phyloP scores from a whole-genome alignment of 2,113 vertebrate species.

The Pogona vitticeps region DNA sequence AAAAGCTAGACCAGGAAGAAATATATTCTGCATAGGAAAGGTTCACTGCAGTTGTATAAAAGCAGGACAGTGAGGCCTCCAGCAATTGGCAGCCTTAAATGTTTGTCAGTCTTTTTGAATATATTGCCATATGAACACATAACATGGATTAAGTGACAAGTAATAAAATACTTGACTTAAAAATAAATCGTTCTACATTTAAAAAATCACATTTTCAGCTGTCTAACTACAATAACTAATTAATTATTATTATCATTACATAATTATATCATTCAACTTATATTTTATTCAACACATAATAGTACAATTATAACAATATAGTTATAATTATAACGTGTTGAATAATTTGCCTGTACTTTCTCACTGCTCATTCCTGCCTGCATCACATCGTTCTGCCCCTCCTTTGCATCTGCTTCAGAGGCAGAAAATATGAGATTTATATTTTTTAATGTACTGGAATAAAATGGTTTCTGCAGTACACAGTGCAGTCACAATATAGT shows the following conservation, averaged over 20 bases:
- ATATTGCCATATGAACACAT: neutral
- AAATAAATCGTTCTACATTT: no score
- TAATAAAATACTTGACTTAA: neutral
- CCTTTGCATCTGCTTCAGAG: neutral
- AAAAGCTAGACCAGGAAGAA: neutral
- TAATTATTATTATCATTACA: no score
- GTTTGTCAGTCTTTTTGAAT: neutral
- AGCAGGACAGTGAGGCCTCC: neutral
- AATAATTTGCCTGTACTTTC: neutral
- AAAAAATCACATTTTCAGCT: no score
- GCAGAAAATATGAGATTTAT: neutral
- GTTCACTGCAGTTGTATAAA: neutral
- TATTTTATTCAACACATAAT: no score
- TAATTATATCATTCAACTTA: no score
- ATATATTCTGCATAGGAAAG: neutral
- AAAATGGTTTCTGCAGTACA: constrained; percentile 4
- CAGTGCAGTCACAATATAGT: constrained; percentile 1
- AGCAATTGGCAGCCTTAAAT: neutral
- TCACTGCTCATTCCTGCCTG: neutral
- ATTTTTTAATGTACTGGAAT: neutral
- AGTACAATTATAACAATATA: no score
- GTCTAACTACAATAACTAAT: no score
- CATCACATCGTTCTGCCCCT: no score
- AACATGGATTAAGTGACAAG: neutral
- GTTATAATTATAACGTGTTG: neutral